Base-by-base conservation (phyloP, 2,113 vertebrate genomes). In the Seriola aureovittata region DNA sequence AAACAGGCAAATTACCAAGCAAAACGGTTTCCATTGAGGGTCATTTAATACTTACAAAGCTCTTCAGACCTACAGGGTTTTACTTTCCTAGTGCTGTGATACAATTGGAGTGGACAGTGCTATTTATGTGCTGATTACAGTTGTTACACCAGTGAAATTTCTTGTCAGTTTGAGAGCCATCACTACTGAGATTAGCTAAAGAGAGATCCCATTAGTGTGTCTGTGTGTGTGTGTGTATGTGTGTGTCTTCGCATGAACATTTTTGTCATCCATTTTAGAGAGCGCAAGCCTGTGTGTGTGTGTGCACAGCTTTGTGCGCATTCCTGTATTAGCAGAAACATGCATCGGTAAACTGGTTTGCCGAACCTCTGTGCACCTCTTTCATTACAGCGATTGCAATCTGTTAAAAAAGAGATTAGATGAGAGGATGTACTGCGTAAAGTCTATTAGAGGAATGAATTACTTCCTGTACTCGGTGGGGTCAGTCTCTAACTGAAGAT, bases 321-420 rank as follows among this genome's bases (percentile, higher is more conserved):
- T 25, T 29, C 36, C 57, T 69, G 70, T 42, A 54, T 67, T 79
- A 65, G 48, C 16, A 44, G 40, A 55, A 69, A 83, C 63, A 70
- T 75, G 83, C 54, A 75, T 64, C 32, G 58, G 65, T 84, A 83
- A 81, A 78, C 72, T 81, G 78, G 65, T 74, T 83, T 76, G 71
- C 67, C 59, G n/a, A 81, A 78, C 69, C 52, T 78, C 58, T 46
- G 14, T 71, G 69, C 23, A 71, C 71, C 58, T 74, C 68, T 91
- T 89, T 89, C 91, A 94, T 93, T 91, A 90, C 36, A 10, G 34
- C 16, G 48, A 93, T 88, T 88, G 86, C 88, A 92, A 84, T 93
- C 84, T 88, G 78, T 76, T 88, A 72, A 91, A 92, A 85, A 81
- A 85, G 89, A 86, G 91, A 93, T 94, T 93, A 93, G 85, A 90